These are phyloP conservation scores for Carcina quercana DNA, from an alignment of 2,888 invertebrate genomes.

Conservation along the genomic window DNA sequence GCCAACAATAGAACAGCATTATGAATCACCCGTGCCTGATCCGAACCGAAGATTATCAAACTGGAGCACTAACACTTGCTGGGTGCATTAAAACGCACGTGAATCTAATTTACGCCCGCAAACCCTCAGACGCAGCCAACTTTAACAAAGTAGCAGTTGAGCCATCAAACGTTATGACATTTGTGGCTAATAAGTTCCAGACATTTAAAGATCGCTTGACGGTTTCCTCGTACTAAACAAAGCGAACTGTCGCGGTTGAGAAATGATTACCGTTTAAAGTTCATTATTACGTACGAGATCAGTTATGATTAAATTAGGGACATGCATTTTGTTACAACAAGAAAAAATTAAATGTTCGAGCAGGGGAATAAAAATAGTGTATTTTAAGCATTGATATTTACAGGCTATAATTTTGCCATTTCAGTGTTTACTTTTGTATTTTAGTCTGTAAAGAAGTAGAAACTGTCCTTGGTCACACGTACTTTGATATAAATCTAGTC, in stretches of 20 bases:
- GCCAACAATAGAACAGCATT: conserved; percentile 68
- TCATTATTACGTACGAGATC: no score
- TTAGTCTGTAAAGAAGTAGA: no score
- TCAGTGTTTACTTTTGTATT: no score
- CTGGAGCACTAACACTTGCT: conserved; percentile 66
- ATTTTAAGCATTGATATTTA: no score
- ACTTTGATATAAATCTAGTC: no score
- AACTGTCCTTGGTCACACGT: no score
- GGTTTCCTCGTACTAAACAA: conserved; percentile 36
- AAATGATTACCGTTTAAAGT: no score
- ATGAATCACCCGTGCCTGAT: conserved; percentile 67
- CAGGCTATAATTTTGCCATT: no score
- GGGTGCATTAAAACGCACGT: conserved; percentile 71
- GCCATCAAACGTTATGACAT: conserved; percentile 65
- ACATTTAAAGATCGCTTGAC: conserved; percentile 51
- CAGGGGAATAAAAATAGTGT: no score
- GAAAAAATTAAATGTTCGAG: no score
- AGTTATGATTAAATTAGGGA: no score
- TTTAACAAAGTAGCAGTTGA: conserved; percentile 66
- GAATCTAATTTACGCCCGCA: conserved; percentile 67
- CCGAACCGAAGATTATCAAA: conserved; percentile 70
- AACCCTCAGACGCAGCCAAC: conserved; percentile 43
- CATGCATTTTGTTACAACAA: no score
- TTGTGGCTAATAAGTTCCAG: conserved; percentile 55
- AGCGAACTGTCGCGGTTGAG: conserved; percentile 37